Evolutionary conservation across 2,888 invertebrate species (phyloP), one percentile per base, ranked within the genome.

Genomic region (Platycnemis pennipes): DNA sequence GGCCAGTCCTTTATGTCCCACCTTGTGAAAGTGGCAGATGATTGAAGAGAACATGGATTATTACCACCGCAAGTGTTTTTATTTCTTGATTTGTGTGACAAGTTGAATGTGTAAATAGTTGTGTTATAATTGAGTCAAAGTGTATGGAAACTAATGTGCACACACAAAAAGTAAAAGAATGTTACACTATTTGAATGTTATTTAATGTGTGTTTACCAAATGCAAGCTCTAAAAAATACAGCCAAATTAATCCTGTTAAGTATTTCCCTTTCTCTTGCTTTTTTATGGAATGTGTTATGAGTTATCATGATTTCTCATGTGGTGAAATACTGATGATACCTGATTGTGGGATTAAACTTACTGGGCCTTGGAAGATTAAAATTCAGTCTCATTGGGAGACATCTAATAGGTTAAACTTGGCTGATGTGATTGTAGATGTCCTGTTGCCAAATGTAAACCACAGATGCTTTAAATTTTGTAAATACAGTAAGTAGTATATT

Each of bases 171-270:
- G 88, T 69, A 69, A 91, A 63, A 91, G 91, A 91, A 91, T 91
- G 91, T 91, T 91, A 91, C 63, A 91, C 91, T 91, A 91, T 91
- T 91, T 63, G 63, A 91, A 63, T 91, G 91, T 91, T 91, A 91
- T 91, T 91, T 69, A 91, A 63, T 91, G 44, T 63, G 63, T 42
- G 63, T 56, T 63, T 91, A 42, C 91, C 56, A 63, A 42, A 63
- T 91, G 91, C 63, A 44, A n/a, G 63, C 63, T 63, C 44, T 37
- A 37, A 63, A n/a, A 69, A 63, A 63, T 63, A 91, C 63, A 56
- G 63, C 44, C 44, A 69, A 91, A 69, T 44, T 63, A 77, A 77
- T 77, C 77, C 37, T 77, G 77, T 77, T 77, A 37, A 77, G 77
- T 77, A 77, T 37, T 77, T 77, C 77, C 77, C 31, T 77, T 77